Base-by-base conservation (phyloP, 1,140 invertebrate species). In the Pogonomyrmex californicus region DNA sequence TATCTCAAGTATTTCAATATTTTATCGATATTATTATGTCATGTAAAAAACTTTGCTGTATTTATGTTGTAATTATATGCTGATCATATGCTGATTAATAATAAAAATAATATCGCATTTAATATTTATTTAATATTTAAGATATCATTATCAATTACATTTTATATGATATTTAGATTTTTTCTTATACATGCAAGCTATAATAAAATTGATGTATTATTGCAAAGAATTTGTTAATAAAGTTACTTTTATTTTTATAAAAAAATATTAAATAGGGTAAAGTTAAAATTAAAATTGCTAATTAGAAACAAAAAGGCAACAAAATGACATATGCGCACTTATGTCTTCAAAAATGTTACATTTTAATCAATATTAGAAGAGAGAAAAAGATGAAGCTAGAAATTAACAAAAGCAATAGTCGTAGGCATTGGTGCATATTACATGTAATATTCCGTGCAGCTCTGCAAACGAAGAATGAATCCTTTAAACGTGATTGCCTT, bases 81-180 rank as follows among this genome's bases (percentile, higher is more conserved):
- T 12, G 9, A 14, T 63, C 23, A 62, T 5, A 7, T 33, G 14
- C 23, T 23, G 23, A 23, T 23, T 17, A 36, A 65, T 36, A 49
- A 47, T 47, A 78, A 65, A 65, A 65, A n/a, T n/a, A 41, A 38
- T 41, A 65, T 65, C 7, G 10, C 36, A 63, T 38, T 10, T 23
- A 23, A 23, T 23, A 23, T 23, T 23, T 23, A 23, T 23, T 23
- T 23, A 23, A 23, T 2, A 0, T 65, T n/a, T 7, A 3, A 41
- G n/a, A 65, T 7, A 0, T 2, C 7, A n/a, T 3, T 38, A 41
- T 30, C 6, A 9, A 71, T 76, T 30, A 17, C 4, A 76, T 60
- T 76, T 76, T 60, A 44, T 7, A 36, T 30, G 4, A 71, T 73
- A 73, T 73, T 60, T 41, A 60, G 23, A 38, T 30, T 60, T 41